Conservation (phyloP, 2,888 invertebrate genomes). For the Hirtodrosophila alboralis region DNA sequence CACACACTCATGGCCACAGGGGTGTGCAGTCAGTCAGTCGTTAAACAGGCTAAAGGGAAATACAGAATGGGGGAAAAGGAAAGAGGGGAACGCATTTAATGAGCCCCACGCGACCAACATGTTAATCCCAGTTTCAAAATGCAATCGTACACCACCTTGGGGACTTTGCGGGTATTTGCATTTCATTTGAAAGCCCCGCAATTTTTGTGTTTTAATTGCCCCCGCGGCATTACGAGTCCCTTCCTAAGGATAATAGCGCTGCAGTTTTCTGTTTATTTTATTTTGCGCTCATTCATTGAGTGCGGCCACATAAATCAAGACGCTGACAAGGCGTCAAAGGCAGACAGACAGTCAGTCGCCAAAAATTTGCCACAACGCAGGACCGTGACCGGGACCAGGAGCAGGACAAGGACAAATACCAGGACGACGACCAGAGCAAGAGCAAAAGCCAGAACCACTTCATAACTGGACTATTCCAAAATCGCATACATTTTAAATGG, state of each 20-base stretch:
- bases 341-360: constrained; percentile 59
- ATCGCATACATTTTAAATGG: constrained; percentile 53
- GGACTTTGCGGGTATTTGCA: constrained; percentile 38
- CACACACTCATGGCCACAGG: constrained; percentile 35
- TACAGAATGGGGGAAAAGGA: constrained; percentile 1
- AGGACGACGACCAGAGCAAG: too few relatives aligned
- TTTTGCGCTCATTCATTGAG: constrained; percentile 26
- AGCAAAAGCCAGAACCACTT: constrained; percentile 31
- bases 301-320: constrained; percentile 64
- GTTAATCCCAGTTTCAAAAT: constrained; percentile 60
- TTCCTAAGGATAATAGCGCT: neutral
- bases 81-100: constrained; percentile 54
- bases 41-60: constrained; percentile 30
- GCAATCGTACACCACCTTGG: constrained; percentile 32
- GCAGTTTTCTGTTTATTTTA: constrained; percentile 15
- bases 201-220: constrained; percentile 74
- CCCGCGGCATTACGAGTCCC: constrained; percentile 33
- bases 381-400: constrained; percentile 5
- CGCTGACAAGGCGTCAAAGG: constrained; percentile 68
- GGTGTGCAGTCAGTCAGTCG: constrained; percentile 58
- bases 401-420: too few relatives aligned
- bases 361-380: constrained; percentile 8
- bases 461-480: constrained; percentile 41
- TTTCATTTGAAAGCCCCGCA: constrained; percentile 50
- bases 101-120: constrained; percentile 73